Base-by-base conservation (phyloP, 2,888 invertebrate species). In the Melolontha melolontha region DNA sequence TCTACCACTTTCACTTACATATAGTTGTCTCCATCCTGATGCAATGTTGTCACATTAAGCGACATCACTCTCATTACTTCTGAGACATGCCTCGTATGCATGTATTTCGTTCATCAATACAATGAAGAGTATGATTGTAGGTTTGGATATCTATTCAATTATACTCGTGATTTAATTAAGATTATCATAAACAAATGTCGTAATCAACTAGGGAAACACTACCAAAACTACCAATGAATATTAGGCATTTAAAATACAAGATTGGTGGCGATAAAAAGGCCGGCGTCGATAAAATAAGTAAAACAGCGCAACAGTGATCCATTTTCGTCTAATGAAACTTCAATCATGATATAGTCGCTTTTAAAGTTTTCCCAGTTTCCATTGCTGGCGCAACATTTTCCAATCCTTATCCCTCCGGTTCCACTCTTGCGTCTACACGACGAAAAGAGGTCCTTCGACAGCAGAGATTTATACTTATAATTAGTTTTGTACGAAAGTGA, bases 321-420 rank as follows among this genome's bases (percentile, higher is more conserved):
- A 47, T 62, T 62, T 62, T 62, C 65, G 44, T 65, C 65, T 55
- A 57, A 66, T 59, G 59, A 51, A 49, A 59, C 59, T 57, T 66
- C 59, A 59, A 59, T 66, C 49, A 50, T 16, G 49, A 57, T 41
- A 50, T 57, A 59, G 51, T 66, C 66, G 55, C 50, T 55, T 57
- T 59, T 40, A 66, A 59, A 59, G 40, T 55, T 65, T 65, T 49
- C 59, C 16, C 59, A 34, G 59, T 47, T 49, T 49, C 49, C 59
- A 17, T 62, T 44, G 59, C 47, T 14, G 11, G 8, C 11, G 47
- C 14, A 16, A 34, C 34, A 34, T 34, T 34, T 54, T 40, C 54
- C 40, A 11, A 16, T 40, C 51, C 51, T 29, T 57, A 41, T 27
- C 11, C 11, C 34, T 47, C 10, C 34, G 29, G 47, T 39, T 29